Evolutionary conservation across 2,797 vertebrate genomes (phyloP), one percentile per base, ranked within the genome.

Genomic region (Danio jaintianensis): DNA sequence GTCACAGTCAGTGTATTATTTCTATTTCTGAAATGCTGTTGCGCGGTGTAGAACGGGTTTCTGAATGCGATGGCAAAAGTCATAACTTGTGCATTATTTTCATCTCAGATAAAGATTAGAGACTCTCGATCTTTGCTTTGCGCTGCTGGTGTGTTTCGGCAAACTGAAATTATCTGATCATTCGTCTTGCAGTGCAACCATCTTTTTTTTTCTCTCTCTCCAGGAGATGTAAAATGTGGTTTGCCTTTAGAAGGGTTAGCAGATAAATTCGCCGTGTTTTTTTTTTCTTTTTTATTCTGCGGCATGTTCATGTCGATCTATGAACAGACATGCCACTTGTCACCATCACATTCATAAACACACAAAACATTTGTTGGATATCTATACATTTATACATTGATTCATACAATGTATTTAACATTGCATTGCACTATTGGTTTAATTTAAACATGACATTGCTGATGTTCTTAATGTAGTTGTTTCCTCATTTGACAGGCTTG

Each of bases 1-100:
- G 55, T 78, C 56, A 70, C 45, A 50, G 42, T 38, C 52, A 36
- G 16, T 16, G 66, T n/a, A 40, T 52, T 78, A 40, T 50, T 45
- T 61, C 12, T 12, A 50, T 78, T 61, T 62, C 36, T 48, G 58
- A 64, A 66, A 80, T 29, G 70, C 29, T 42, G 73, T 38, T 75
- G 55, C 15, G 73, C 36, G 18, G 48, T 64, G 55, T 42, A n/a
- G 69, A 79, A 55, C 47, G 43, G 18, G 18, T 66, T 76, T 53
- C 9, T 66, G n/a, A 63, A 38, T 7, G 38, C 8, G 6, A 55
- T 48, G 43, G n/a, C 18, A 16, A 38, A 29, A 43, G 20, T 47
- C 50, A 56, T 36, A 67, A 56, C 10, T 56, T 66, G 8, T 0
- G 52, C 36, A 22, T 29, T 29, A 45, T 77, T 72, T 22, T 10